phyloP scores from a whole-genome alignment of 2,888 invertebrate species.

The Tetramorium bicarinatum region DNA sequence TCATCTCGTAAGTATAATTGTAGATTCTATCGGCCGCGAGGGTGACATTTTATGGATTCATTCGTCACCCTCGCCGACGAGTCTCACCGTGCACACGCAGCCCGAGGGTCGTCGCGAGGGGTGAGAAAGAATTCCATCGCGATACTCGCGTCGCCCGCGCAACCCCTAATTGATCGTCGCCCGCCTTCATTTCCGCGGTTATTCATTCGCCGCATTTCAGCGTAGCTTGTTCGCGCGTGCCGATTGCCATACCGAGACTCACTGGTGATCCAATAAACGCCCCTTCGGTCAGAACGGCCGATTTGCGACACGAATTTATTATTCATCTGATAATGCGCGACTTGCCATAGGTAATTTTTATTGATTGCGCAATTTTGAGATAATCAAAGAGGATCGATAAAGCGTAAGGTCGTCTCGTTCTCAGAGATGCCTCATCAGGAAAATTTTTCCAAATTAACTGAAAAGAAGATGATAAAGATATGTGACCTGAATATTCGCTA shows the following conservation, averaged over 20 bases:
- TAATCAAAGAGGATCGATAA: neutral
- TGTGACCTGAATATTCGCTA: neutral
- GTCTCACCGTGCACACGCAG: conserved; percentile 33
- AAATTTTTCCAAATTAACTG: neutral
- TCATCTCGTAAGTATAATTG: conserved; percentile 73
- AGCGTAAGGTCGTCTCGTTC: neutral
- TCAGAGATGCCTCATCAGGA: neutral
- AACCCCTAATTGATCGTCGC: conserved; percentile 64
- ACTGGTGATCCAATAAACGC: conserved; percentile 9
- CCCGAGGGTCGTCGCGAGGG: conserved; percentile 16
- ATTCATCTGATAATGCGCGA: conserved; percentile 25
- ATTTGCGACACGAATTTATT: conserved; percentile 57
- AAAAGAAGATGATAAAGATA: neutral
- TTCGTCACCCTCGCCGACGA: conserved; percentile 66
- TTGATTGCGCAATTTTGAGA: neutral
- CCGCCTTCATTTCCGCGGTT: conserved; percentile 63
- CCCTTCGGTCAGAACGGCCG: neutral
- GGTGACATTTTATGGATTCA: conserved; percentile 74
- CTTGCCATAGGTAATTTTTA: conserved; percentile 1
- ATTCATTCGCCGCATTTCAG: conserved; percentile 42
- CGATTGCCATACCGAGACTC: conserved; percentile 7
- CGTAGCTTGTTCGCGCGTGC: conserved; percentile 4
- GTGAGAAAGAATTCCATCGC: conserved; percentile 56
- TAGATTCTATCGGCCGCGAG: conserved; percentile 69
- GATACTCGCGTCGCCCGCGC: conserved; percentile 61